Conservation (phyloP, 2,113 vertebrate genomes). For the Thamnophis sirtalis region DNA sequence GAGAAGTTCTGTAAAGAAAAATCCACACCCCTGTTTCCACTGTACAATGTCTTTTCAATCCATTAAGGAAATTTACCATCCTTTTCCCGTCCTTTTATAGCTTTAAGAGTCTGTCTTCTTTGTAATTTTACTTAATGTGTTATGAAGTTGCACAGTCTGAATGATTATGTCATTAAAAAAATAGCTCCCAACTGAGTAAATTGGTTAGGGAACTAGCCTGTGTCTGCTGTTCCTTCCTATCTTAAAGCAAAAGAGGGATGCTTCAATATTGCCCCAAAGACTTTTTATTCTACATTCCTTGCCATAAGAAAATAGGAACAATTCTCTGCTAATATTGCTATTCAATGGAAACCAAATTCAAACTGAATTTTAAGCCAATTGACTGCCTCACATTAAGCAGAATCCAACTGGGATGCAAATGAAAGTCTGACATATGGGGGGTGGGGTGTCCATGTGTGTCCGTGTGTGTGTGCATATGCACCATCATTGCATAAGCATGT, state of each 20-base stretch:
- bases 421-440: not conserved
- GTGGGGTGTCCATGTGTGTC: not conserved
- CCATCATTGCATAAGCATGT: not conserved
- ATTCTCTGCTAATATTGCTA: not conserved
- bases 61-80: conserved; percentile 45
- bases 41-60: conserved; percentile 33
- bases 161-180: not conserved
- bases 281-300: not conserved
- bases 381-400: not conserved
- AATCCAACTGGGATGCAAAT: not conserved
- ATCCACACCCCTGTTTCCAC: not conserved
- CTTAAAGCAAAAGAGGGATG: accelerated
- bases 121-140: not conserved
- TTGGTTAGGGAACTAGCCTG: not conserved
- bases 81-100: conserved; percentile 15
- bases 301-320: not conserved
- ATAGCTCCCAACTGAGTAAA: conserved; percentile 5
- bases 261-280: not conserved
- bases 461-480: not conserved
- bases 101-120: not conserved
- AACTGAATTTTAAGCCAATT: not conserved
- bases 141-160: conserved; percentile 6
- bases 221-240: not conserved
- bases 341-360: not conserved
- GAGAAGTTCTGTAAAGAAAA: not conserved